phyloP scores from a whole-genome alignment of 2,888 invertebrate species.

The Agrotis exclamationis region DNA sequence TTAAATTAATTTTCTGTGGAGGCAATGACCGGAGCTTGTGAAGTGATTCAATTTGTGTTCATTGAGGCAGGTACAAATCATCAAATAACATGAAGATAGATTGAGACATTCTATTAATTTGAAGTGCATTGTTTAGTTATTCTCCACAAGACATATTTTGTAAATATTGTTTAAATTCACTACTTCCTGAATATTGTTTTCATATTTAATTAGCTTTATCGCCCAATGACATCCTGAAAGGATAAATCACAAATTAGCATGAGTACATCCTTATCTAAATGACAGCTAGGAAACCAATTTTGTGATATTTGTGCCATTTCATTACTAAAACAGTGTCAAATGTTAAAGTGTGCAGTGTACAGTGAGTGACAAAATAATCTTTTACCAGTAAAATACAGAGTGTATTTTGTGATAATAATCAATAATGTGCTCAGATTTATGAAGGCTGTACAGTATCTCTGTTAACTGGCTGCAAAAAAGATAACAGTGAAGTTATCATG shows the following conservation, averaged over 20 bases:
- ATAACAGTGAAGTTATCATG: constrained; percentile 16
- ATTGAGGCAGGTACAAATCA: background rate
- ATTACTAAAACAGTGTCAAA: background rate
- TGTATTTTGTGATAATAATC: constrained; percentile 3
- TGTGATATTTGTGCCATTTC: background rate
- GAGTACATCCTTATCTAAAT: constrained; percentile 9
- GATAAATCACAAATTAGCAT: constrained; percentile 9
- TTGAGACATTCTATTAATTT: too few species aligned
- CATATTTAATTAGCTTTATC: constrained; percentile 8
- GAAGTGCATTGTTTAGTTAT: background rate
- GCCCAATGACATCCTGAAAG: background rate
- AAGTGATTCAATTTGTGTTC: background rate
- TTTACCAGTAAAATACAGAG: background rate
- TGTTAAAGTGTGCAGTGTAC: background rate
- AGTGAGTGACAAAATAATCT: background rate
- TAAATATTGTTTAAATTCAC: too few species aligned
- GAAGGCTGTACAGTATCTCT: constrained; percentile 11
- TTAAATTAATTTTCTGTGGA: constrained; percentile 23
- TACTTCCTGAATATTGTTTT: background rate
- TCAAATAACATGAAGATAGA: too few species aligned
- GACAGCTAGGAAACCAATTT: background rate
- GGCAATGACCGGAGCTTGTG: background rate
- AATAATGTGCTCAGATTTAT: constrained; percentile 17
- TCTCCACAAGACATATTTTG: background rate
- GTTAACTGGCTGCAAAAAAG: constrained; percentile 31